phyloP scores from a whole-genome alignment of 2,888 invertebrate species.

The Subacronicta megacephala region DNA sequence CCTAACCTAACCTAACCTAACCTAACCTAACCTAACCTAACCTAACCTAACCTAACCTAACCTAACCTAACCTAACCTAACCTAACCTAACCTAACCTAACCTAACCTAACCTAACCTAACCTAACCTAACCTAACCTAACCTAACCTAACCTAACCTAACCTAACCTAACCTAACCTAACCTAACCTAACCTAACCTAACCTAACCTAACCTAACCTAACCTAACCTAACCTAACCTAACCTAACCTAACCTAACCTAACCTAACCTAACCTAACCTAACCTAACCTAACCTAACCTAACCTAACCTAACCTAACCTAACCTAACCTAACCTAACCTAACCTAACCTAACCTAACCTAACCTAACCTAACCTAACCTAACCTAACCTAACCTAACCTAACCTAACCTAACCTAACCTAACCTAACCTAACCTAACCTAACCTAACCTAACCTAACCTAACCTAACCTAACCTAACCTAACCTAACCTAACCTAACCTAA shows the following conservation, averaged over 20 bases:
- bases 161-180: conserved; percentile 35
- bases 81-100: conserved; percentile 30
- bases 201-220: conserved; percentile 33
- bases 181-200: conserved; percentile 30
- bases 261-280: conserved; percentile 33
- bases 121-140: conserved; percentile 30
- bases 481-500: conserved; percentile 44
- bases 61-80: conserved; percentile 29
- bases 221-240: conserved; percentile 27
- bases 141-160: conserved; percentile 33
- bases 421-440: conserved; percentile 45
- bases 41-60: conserved; percentile 29
- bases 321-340: conserved; percentile 25
- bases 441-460: conserved; percentile 47
- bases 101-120: conserved; percentile 30
- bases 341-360: conserved; percentile 43
- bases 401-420: conserved; percentile 46
- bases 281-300: conserved; percentile 29
- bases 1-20: conserved; percentile 30
- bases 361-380: conserved; percentile 44
- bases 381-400: conserved; percentile 42
- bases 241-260: conserved; percentile 34
- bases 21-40: conserved; percentile 29
- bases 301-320: conserved; percentile 20
- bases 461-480: conserved; percentile 45